These are phyloP conservation scores for Oryzias celebensis DNA, from an alignment of 2,113 vertebrate genomes.

Conservation along the genomic window DNA sequence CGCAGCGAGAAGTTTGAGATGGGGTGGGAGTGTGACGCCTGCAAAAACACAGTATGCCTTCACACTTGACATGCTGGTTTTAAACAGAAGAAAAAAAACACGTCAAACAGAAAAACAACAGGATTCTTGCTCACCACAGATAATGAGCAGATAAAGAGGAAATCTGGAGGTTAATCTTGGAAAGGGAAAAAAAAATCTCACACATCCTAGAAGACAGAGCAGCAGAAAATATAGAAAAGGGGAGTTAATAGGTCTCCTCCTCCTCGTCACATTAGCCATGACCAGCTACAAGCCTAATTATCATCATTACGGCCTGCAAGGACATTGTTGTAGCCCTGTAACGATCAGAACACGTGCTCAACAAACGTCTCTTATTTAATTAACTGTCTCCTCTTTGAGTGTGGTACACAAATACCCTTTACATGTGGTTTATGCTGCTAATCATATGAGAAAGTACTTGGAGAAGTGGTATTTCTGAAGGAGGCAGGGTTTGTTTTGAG, in stretches of 20 bases:
- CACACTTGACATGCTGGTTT: slow-evolving; percentile 55
- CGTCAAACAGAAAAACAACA: neutral
- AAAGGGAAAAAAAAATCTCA: slow-evolving; percentile 27
- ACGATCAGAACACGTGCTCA: slow-evolving; percentile 72
- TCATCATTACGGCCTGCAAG: slow-evolving; percentile 94
- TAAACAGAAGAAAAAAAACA: slow-evolving; percentile 27
- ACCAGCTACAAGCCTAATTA: slow-evolving; percentile 88
- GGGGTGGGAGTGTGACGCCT: slow-evolving; percentile 41
- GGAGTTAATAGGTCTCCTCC: slow-evolving; percentile 96
- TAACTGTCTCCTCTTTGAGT: slow-evolving; percentile 87
- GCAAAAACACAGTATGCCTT: slow-evolving; percentile 56
- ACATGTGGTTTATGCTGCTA: slow-evolving; percentile 77
- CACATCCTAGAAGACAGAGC: slow-evolving; percentile 50
- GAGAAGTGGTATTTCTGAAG: too few relatives aligned
- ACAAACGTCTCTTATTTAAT: slow-evolving; percentile 99
- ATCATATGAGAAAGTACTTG: slow-evolving; percentile 32
- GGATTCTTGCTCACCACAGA: slow-evolving; percentile 5
- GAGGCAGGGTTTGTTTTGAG: too few relatives aligned
- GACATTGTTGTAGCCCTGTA: slow-evolving; percentile 95
- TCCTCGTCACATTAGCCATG: slow-evolving; percentile 92
- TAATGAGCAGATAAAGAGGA: neutral
- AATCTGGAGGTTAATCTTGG: slow-evolving; percentile 6
- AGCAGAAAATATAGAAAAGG: slow-evolving; percentile 36
- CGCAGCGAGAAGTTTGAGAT: slow-evolving; percentile 56
- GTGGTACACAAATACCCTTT: slow-evolving; percentile 38